Percentiles rank a stretch among this genome's conserved stretches.
Evolutionary conservation across 2,888 invertebrate genomes (phyloP).

Genomic region (Cryptophagus acutangulus): DNA sequence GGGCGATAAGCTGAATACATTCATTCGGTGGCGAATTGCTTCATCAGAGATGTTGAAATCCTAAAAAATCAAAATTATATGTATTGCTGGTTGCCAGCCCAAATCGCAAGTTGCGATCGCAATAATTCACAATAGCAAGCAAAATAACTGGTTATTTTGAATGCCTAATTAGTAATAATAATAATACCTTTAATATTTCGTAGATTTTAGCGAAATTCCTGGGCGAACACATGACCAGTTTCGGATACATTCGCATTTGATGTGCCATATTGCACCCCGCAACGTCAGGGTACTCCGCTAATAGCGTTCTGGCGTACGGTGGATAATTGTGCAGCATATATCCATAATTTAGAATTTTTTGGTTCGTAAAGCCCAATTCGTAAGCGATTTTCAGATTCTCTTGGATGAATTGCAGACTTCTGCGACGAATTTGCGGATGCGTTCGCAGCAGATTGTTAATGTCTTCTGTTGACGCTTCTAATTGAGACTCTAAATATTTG

Average conservation of each 20-base stretch:
- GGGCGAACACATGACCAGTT: slow-evolving; percentile 58
- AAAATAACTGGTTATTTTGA: not conserved
- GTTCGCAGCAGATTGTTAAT: slow-evolving; percentile 42
- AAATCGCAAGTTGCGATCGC: not conserved
- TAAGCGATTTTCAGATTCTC: slow-evolving; percentile 54
- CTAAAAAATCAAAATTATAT: slow-evolving; percentile 36
- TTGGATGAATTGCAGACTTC: slow-evolving; percentile 51
- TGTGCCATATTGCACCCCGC: slow-evolving; percentile 55
- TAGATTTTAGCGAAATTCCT: slow-evolving; percentile 54
- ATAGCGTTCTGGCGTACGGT: slow-evolving; percentile 53
- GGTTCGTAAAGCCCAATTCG: slow-evolving; percentile 53
- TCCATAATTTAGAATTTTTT: slow-evolving; percentile 54
- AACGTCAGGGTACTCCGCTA: slow-evolving; percentile 52
- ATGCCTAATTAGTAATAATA: not conserved
- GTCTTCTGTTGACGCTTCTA: slow-evolving; percentile 43
- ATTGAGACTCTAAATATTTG: slow-evolving; percentile 37
- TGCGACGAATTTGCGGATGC: slow-evolving; percentile 43
- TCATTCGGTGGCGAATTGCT: slow-evolving; percentile 51
- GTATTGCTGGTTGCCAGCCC: not conserved
- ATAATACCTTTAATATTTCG: slow-evolving; percentile 49
- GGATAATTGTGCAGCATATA: slow-evolving; percentile 59
- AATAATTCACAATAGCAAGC: not conserved
- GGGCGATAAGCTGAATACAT: slow-evolving; percentile 56
- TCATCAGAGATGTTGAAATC: slow-evolving; percentile 55
- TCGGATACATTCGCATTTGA: slow-evolving; percentile 55